A percentile compares a stretch with the other conserved stretches of the same genome.
These are phyloP conservation scores for Cryptocheilus praepositus DNA, from an alignment of 2,888 invertebrate genomes.

Conservation along the genomic window DNA sequence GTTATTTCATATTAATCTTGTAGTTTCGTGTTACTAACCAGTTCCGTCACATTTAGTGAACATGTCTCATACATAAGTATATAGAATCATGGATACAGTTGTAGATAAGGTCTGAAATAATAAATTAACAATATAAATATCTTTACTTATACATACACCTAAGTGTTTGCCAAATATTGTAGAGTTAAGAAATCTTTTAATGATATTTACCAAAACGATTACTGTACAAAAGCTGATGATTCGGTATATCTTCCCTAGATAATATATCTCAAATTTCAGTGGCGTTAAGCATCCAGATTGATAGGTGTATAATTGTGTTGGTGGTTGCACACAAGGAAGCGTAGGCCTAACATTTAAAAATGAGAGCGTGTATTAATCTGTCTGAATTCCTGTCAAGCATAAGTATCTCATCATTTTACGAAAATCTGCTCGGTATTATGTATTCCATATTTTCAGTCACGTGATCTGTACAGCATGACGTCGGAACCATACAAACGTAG, in stretches of 20 bases:
- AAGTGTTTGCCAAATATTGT: background rate
- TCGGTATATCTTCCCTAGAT: conserved; percentile 41
- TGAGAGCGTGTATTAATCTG: no score
- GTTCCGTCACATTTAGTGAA: background rate
- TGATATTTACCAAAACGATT: conserved; percentile 37
- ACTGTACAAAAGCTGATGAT: conserved; percentile 35
- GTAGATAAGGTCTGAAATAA: conserved; percentile 35
- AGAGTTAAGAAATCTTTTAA: background rate
- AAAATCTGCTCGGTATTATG: background rate
- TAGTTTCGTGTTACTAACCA: background rate
- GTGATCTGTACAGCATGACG: conserved; percentile 40
- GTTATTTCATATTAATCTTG: background rate
- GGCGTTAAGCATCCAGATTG: conserved; percentile 38
- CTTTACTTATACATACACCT: background rate
- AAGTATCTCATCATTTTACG: background rate
- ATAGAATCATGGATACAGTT: conserved; percentile 27
- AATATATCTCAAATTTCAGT: conserved; percentile 41
- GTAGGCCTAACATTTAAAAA: no score
- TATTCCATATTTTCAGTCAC: background rate
- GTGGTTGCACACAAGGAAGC: no score
- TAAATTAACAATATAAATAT: background rate
- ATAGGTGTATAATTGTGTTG: conserved; percentile 38
- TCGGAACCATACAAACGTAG: conserved; percentile 41
- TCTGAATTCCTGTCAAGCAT: background rate
- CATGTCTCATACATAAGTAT: conserved; percentile 21